Conservation (phyloP, 2,888 invertebrate species). For the Selenia dentaria region DNA sequence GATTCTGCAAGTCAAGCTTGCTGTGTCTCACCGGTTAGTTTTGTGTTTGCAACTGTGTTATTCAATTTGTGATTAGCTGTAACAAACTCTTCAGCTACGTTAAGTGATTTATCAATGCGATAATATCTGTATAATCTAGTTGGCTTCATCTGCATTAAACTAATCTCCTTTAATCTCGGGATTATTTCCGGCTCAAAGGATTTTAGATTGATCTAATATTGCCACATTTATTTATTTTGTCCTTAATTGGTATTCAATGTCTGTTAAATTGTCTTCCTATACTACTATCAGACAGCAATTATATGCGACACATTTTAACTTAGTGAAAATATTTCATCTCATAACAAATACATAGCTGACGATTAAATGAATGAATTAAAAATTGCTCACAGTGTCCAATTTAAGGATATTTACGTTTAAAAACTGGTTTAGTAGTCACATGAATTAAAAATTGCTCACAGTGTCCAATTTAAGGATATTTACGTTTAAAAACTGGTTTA, state of each 20-base stretch:
- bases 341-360: too few species aligned
- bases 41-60: background rate
- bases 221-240: background rate
- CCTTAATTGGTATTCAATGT: slow-evolving; percentile 23
- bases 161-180: background rate
- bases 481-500: slow-evolving; percentile 33
- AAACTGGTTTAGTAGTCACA: slow-evolving; percentile 33
- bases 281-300: too few species aligned
- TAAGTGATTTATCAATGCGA: too few species aligned
- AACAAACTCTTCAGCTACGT: too few species aligned
- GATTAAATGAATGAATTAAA: too few species aligned
- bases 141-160: background rate
- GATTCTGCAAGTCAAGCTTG: background rate
- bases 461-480: too few species aligned
- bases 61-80: background rate
- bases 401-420: too few species aligned
- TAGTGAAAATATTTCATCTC: too few species aligned
- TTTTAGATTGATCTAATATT: background rate
- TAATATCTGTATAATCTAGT: background rate
- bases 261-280: slow-evolving; percentile 7
- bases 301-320: too few species aligned
- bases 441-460: too few species aligned
- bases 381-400: too few species aligned
- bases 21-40: background rate
- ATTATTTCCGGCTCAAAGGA: background rate